A percentile compares a stretch with the other conserved stretches of the same genome.
Conservation (phyloP, 2,888 invertebrate genomes). For the Pomacea canaliculata region DNA sequence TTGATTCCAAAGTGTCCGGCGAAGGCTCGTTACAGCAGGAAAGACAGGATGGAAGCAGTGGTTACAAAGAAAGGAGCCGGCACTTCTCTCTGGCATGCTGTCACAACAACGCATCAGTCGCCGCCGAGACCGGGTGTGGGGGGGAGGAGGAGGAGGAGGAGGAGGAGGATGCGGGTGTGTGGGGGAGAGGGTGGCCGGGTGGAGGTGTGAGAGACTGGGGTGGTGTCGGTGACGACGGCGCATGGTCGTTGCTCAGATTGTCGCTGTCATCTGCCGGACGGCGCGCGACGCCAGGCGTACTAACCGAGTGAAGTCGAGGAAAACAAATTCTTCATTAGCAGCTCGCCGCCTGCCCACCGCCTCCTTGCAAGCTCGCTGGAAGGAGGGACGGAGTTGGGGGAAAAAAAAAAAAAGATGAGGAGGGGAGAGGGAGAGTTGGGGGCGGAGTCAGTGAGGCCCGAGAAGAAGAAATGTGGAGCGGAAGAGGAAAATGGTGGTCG, state of each 20-base stretch:
- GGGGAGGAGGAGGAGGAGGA: neutral
- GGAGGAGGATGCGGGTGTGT: neutral
- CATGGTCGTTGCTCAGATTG: too few relatives aligned
- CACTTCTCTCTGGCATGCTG: too few relatives aligned
- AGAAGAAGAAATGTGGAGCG: slow-evolving; percentile 9
- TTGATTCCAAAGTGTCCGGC: too few relatives aligned
- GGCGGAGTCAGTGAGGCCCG: neutral
- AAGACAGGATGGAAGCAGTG: too few relatives aligned
- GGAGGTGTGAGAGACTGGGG: neutral
- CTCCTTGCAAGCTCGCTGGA: neutral
- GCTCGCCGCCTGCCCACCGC: neutral
- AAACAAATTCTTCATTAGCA: slow-evolving; percentile 20
- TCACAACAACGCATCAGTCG: too few relatives aligned
- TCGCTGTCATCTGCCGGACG: too few relatives aligned
- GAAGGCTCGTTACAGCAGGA: too few relatives aligned
- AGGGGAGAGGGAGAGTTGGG: neutral
- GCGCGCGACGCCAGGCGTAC: neutral
- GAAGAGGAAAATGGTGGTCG: slow-evolving; percentile 8
- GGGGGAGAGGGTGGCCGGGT: neutral
- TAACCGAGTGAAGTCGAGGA: slow-evolving; percentile 21
- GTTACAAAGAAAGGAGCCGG: too few relatives aligned
- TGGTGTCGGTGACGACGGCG: too few relatives aligned
- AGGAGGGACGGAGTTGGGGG: neutral
- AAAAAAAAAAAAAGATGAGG: neutral
- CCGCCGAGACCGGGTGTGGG: neutral